phyloP scores from a whole-genome alignment of 92 coral and sea anemone genomes.

The Zoanthus gigantus region DNA sequence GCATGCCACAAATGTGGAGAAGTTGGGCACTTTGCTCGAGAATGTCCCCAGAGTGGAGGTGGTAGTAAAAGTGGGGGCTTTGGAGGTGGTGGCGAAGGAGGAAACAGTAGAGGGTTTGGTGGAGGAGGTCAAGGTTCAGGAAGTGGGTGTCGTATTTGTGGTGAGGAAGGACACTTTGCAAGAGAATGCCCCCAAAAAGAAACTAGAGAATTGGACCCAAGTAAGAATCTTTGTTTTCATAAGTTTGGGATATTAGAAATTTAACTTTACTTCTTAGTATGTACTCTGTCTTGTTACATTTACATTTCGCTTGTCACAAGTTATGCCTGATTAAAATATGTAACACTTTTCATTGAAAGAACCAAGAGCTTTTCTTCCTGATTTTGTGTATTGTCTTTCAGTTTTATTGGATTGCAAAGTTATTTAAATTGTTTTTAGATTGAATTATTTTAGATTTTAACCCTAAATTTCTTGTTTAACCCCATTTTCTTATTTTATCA shows the following conservation, averaged over 20 bases:
- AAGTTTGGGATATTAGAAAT: neutral
- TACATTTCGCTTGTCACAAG: no score
- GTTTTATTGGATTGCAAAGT: no score
- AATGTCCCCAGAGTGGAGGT: slow-evolving; percentile 58
- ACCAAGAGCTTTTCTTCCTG: no score
- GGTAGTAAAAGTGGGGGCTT: slow-evolving; percentile 31
- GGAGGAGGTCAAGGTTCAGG: slow-evolving; percentile 50
- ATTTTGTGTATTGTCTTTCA: no score
- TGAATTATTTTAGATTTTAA: no score
- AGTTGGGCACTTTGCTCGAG: slow-evolving; percentile 77
- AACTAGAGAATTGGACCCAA: slow-evolving; percentile 60
- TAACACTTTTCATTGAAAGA: no score
- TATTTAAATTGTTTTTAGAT: no score
- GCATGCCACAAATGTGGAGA: slow-evolving; percentile 73
- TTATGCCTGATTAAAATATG: no score
- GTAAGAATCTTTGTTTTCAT: slow-evolving; percentile 39
- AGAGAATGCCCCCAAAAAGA: slow-evolving; percentile 70
- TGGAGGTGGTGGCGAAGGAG: slow-evolving; percentile 46
- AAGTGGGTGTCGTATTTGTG: slow-evolving; percentile 67
- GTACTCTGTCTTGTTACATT: no score
- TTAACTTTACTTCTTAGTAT: neutral
- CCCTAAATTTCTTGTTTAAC: no score
- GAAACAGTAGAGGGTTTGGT: slow-evolving; percentile 30
- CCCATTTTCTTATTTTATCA: no score
- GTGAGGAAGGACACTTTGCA: slow-evolving; percentile 86